These are phyloP conservation scores for Albula goreensis DNA, from an alignment of 2,113 vertebrate genomes.

Conservation along the genomic window DNA sequence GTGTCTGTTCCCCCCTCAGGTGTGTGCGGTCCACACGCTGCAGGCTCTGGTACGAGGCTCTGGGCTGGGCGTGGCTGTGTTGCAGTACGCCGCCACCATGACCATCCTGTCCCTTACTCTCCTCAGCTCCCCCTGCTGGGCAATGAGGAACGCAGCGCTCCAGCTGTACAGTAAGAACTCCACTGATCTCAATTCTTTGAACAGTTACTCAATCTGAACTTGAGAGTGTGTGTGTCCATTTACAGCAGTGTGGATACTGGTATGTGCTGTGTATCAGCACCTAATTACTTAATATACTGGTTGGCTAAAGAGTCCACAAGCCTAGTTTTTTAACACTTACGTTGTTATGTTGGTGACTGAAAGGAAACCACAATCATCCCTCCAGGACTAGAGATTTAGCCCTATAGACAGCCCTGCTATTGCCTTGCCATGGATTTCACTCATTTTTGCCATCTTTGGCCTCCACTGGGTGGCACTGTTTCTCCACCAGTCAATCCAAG, in stretches of 20 bases:
- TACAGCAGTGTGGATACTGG: no score
- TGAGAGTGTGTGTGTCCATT: neutral
- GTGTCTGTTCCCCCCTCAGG: conserved; percentile 57
- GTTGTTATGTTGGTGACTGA: no score
- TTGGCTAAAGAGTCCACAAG: no score
- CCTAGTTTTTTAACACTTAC: neutral
- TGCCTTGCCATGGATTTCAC: neutral
- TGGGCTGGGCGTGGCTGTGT: conserved; percentile 66
- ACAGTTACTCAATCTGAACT: neutral
- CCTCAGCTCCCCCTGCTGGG: conserved; percentile 82
- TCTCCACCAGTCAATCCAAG: neutral
- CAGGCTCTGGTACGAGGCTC: conserved; percentile 79
- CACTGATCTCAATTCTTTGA: neutral
- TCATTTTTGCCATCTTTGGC: neutral
- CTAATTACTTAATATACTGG: no score
- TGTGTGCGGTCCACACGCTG: conserved; percentile 82
- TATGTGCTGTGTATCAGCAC: no score
- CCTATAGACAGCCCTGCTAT: neutral
- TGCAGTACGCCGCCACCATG: conserved; percentile 67
- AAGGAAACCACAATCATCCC: no score
- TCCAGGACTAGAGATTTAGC: neutral
- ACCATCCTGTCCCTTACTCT: conserved; percentile 70
- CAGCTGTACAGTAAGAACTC: conserved; percentile 84
- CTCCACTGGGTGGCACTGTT: neutral
- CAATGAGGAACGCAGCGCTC: conserved; percentile 87